Percentiles rank a stretch among this genome's conserved stretches.
phyloP scores from a whole-genome alignment of 2,797 vertebrate genomes.

The Tinamus major region DNA sequence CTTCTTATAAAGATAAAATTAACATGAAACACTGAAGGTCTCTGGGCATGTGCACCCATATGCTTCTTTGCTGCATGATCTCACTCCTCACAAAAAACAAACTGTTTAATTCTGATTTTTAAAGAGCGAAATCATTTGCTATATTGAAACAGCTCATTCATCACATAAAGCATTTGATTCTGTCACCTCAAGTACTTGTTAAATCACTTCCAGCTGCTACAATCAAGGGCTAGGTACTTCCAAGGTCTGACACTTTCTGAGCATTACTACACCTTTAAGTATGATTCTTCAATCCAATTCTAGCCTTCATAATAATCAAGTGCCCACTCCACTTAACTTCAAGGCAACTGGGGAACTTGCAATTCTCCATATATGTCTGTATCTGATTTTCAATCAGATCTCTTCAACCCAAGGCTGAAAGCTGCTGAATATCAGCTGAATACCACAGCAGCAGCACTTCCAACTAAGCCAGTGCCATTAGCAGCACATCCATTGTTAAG shows the following conservation, averaged over 20 bases:
- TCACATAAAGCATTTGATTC: slow-evolving; percentile 83
- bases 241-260: slow-evolving; percentile 82
- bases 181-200: slow-evolving; percentile 84
- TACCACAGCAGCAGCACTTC: slow-evolving; percentile 55
- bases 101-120: slow-evolving; percentile 82
- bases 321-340: slow-evolving; percentile 83
- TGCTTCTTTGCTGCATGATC: slow-evolving; percentile 31
- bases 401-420: slow-evolving; percentile 76
- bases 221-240: slow-evolving; percentile 85
- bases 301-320: slow-evolving; percentile 85
- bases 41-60: neutral
- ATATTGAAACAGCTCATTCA: slow-evolving; percentile 83
- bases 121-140: slow-evolving; percentile 84
- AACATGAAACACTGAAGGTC: neutral
- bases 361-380: slow-evolving; percentile 73
- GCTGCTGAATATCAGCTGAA: slow-evolving; percentile 74
- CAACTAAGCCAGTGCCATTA: slow-evolving; percentile 26
- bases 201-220: slow-evolving; percentile 86
- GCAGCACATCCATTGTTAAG: neutral
- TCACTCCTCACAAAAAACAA: slow-evolving; percentile 55
- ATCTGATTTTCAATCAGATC: slow-evolving; percentile 83
- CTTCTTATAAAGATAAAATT: neutral
- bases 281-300: slow-evolving; percentile 83
- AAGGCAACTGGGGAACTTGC: slow-evolving; percentile 75
- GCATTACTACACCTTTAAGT: slow-evolving; percentile 82